Evolutionary conservation across 2,113 vertebrate genomes (phyloP).

Genomic region (Casuarius casuarius): DNA sequence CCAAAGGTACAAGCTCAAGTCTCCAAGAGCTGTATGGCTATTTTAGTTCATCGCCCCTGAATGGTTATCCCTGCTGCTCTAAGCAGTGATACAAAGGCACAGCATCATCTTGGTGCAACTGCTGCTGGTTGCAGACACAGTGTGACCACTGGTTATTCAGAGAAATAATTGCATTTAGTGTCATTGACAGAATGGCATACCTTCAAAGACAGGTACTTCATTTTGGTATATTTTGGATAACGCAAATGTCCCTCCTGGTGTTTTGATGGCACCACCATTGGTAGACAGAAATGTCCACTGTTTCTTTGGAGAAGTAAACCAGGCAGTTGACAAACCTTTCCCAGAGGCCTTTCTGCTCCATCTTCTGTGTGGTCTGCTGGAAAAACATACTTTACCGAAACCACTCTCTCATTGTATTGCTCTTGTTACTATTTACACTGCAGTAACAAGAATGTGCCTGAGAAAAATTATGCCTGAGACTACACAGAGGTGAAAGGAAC

Average conservation of each 20-base stretch:
- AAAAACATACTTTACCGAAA: neutral
- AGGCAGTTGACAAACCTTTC: neutral
- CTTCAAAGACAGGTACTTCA: neutral
- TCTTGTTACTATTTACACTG: neutral
- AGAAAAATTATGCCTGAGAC: neutral
- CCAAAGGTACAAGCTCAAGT: neutral
- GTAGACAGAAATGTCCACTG: neutral
- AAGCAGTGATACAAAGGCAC: neutral
- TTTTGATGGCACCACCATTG: neutral
- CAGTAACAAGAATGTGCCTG: neutral
- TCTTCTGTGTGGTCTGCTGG: neutral
- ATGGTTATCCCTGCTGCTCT: neutral
- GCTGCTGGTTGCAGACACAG: too few relatives aligned
- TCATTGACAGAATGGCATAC: neutral
- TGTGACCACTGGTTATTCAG: too few relatives aligned
- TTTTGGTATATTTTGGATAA: neutral
- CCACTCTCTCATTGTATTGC: neutral
- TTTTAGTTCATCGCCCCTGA: neutral
- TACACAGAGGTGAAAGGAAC: neutral
- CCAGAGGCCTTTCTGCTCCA: neutral
- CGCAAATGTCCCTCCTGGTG: neutral
- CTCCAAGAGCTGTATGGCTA: fast-evolving
- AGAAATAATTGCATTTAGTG: neutral
- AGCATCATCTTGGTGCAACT: neutral
- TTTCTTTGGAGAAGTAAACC: neutral